Evolutionary conservation across 2,113 vertebrate genomes (phyloP), one percentile per base, ranked within the genome.

Genomic region (Platysteira castanea): DNA sequence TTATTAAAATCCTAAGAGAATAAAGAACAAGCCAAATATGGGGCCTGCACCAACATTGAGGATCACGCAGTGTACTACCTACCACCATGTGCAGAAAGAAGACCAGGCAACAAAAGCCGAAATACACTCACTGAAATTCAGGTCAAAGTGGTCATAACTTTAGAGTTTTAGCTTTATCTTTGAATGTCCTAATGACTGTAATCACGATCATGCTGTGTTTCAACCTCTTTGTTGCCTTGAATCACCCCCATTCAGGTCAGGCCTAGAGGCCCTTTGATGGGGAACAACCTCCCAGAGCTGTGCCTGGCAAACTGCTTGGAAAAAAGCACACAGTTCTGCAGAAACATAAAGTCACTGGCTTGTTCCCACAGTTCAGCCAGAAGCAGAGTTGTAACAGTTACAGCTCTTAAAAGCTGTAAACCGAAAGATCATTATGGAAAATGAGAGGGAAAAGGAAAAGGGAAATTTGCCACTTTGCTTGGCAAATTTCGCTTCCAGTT

Each of bases 141-240:
- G 92, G 95, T 92, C 95, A 94, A 90, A 91, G 63, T 10, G 2
- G 63, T 90, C 46, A 8, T 54, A 95, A 86, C 47, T 77, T 91
- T 8, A 56, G 49, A 84, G 74, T 49, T 87, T 50, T 8, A 76
- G 53, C 50, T 92, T 68, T 86, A 88, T 80, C 83, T 77, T 70
- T 75, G 52, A 77, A 78, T 37, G 64, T 90, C 20, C 52, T 93
- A 90, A 90, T 96, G 79, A 88, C 73, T 91, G 76, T 49, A 96
- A 97, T 93, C 68, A 93, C 10, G 3, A 74, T 84, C 92, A 89
- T 0, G 64, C 92, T 94, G 95, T n/a, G 56, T 81, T 96, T 90
- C 83, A 90, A 80, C 52, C 71, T 96, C 85, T 86, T 85, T 86
- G 76, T 77, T 78, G 47, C 56, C 53, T 69, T 54, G 59, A 94